Conservation (phyloP, 2,113 vertebrate species). For the Sturnus vulgaris region DNA sequence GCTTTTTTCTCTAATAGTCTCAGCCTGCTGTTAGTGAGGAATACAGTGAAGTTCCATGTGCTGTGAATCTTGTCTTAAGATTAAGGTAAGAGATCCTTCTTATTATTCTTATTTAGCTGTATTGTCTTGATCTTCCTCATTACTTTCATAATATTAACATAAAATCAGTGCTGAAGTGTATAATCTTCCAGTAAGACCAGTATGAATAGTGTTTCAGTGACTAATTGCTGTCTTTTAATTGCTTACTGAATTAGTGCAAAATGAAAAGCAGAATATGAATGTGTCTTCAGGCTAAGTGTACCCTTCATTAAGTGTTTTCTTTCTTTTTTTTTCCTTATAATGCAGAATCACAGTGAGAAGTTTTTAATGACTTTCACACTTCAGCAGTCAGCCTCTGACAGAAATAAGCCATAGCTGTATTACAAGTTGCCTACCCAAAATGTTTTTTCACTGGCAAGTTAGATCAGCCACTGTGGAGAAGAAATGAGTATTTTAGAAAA, state of each 20-base stretch:
- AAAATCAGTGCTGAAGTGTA: conserved; percentile 45
- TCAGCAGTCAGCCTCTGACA: conserved; percentile 70
- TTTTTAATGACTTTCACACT: conserved; percentile 83
- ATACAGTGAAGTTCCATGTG: conserved; percentile 77
- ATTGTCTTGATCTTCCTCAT: conserved; percentile 35
- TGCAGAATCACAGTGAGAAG: conserved; percentile 75
- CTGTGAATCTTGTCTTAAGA: conserved; percentile 94
- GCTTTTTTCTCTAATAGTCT: conserved; percentile 71
- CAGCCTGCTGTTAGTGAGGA: conserved; percentile 78
- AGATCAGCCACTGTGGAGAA: conserved; percentile 65
- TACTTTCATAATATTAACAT: conserved; percentile 63
- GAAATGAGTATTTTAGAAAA: conserved; percentile 60
- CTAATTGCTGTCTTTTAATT: conserved; percentile 68
- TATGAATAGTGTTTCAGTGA: conserved; percentile 44
- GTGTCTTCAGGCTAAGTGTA: conserved; percentile 58
- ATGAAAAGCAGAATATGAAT: conserved; percentile 52
- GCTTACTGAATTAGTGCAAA: conserved; percentile 43
- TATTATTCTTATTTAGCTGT: background rate
- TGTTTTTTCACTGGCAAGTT: conserved; percentile 71
- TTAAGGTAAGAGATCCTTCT: conserved; percentile 83
- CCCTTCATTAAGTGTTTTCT: conserved; percentile 70
- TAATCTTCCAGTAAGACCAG: conserved; percentile 55
- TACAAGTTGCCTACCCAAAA: conserved; percentile 72
- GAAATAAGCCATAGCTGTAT: conserved; percentile 73
- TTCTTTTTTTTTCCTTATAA: conserved; percentile 25